These are phyloP conservation scores for Zaprionus ghesquierei DNA, from an alignment of 1,140 invertebrate species.

Conservation along the genomic window DNA sequence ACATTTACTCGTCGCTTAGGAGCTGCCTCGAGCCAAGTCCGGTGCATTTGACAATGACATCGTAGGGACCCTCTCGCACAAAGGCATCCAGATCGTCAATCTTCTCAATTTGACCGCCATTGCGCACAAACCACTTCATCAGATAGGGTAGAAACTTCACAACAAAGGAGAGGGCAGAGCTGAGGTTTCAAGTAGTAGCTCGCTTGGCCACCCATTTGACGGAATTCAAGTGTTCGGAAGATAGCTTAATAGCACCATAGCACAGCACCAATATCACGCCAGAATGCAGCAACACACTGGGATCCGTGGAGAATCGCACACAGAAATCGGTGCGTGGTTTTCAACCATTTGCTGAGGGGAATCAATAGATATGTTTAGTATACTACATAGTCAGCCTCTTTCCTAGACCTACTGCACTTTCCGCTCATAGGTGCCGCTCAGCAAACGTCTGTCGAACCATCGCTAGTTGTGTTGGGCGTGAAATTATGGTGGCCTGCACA, in stretches of 20 bases:
- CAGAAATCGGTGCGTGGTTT: slow-evolving; percentile 85
- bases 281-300: slow-evolving; percentile 74
- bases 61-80: slow-evolving; percentile 83
- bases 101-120: slow-evolving; percentile 84
- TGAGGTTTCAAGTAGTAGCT: slow-evolving; percentile 80
- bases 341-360: slow-evolving; percentile 87
- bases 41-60: slow-evolving; percentile 89
- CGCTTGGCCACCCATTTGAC: slow-evolving; percentile 32
- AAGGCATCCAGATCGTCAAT: slow-evolving; percentile 84
- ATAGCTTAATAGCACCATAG: slow-evolving; percentile 85
- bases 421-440: slow-evolving; percentile 84
- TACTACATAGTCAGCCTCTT: background rate
- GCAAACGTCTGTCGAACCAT: slow-evolving; percentile 89
- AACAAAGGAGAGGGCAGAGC: slow-evolving; percentile 85
- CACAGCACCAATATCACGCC: slow-evolving; percentile 85
- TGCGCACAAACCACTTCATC: slow-evolving; percentile 84
- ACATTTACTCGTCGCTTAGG: slow-evolving; percentile 84
- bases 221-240: slow-evolving; percentile 83
- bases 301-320: slow-evolving; percentile 82
- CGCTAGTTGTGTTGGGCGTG: slow-evolving; percentile 89
- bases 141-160: slow-evolving; percentile 85
- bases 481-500: slow-evolving; percentile 86
- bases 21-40: slow-evolving; percentile 86
- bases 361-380: background rate
- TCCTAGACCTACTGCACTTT: slow-evolving; percentile 84